A percentile compares a stretch with the other conserved stretches of the same genome.
Evolutionary conservation across 2,113 vertebrate genomes (phyloP).

Genomic region (Cariama cristata): DNA sequence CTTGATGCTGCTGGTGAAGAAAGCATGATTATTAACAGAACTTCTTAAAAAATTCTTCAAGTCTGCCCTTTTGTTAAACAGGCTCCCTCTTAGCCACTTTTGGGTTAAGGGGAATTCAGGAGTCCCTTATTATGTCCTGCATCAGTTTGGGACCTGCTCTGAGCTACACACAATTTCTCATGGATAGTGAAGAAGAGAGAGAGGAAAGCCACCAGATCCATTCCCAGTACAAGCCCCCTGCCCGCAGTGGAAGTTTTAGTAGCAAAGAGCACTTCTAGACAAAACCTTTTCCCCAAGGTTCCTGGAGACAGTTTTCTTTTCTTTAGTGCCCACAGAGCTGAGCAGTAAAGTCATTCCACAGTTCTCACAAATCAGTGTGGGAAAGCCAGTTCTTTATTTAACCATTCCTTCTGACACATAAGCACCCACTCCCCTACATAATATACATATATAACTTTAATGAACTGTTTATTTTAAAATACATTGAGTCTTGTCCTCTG

Average conservation of each 20-base stretch:
- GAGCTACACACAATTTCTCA: not conserved
- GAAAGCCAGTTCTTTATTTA: conserved; percentile 12
- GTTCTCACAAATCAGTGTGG: not conserved
- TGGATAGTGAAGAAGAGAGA: not conserved
- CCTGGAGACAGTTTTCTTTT: not conserved
- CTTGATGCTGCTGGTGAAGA: not conserved
- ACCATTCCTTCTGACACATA: not conserved
- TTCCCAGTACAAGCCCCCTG: not conserved
- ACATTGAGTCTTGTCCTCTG: not conserved
- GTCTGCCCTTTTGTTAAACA: not conserved
- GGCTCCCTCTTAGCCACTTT: not conserved
- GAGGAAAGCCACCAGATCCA: not conserved
- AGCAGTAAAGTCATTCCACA: not conserved
- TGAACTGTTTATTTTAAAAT: not conserved
- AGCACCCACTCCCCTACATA: not conserved
- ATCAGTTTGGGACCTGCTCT: not conserved
- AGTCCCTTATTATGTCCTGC: not conserved
- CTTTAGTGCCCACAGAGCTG: not conserved
- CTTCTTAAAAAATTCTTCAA: not conserved
- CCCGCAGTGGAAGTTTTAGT: not conserved
- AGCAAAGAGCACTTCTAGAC: not conserved
- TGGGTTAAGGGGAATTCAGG: not conserved
- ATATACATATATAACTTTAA: not conserved
- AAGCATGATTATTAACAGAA: not conserved
- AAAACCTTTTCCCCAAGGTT: not conserved